Evolutionary conservation across 2,797 vertebrate species (phyloP).

Genomic region (Leptatherina wallacei): DNA sequence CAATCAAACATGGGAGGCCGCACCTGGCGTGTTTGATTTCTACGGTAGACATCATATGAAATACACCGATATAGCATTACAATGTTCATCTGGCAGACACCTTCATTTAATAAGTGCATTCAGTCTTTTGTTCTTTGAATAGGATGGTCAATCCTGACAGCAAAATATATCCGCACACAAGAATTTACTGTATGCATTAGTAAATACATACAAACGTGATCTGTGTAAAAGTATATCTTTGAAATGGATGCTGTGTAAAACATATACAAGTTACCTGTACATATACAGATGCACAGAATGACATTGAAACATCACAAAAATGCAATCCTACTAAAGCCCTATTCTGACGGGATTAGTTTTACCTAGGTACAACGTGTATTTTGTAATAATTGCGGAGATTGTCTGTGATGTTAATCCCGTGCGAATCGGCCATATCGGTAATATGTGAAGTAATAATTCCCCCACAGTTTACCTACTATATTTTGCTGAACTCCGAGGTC

Average conservation of each 20-base stretch:
- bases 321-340: neutral
- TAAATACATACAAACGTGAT: neutral
- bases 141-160: neutral
- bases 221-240: neutral
- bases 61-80: neutral
- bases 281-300: neutral
- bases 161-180: neutral
- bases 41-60: neutral
- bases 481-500: too few relatives aligned
- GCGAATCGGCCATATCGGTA: too few relatives aligned
- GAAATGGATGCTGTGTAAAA: neutral
- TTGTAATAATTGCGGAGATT: too few relatives aligned
- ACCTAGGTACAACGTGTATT: too few relatives aligned
- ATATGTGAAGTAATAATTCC: too few relatives aligned
- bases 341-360: too few relatives aligned
- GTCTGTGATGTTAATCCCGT: too few relatives aligned
- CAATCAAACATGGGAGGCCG: constrained; percentile 3
- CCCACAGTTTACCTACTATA: too few relatives aligned
- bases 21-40: neutral
- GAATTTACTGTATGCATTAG: neutral
- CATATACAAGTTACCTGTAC: neutral
- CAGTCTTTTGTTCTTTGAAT: neutral
- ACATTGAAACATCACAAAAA: neutral
- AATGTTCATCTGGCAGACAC: neutral
- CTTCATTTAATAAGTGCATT: neutral